Evolutionary conservation across 2,888 invertebrate genomes (phyloP).

Genomic region (Tetanocera ferruginea): DNA sequence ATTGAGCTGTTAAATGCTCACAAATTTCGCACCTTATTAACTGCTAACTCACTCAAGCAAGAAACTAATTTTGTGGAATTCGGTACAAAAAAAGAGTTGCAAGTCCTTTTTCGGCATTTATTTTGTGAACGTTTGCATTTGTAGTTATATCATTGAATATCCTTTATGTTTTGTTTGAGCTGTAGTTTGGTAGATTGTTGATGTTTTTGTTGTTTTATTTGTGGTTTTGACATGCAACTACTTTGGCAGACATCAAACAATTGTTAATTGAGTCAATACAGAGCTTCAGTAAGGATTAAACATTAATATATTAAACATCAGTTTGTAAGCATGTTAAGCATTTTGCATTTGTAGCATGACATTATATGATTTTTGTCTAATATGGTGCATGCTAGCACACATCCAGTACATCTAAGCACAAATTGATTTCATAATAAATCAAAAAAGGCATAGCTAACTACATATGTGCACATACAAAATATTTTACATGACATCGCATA

Average conservation of each 20-base stretch:
- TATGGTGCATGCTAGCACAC: no score
- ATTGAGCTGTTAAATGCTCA: constrained; percentile 44
- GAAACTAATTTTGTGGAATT: not conserved
- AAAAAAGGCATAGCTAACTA: no score
- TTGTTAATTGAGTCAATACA: no score
- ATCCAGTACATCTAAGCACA: no score
- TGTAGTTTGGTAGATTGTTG: not conserved
- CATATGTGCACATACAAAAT: no score
- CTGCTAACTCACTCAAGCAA: constrained; percentile 38
- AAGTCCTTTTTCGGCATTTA: not conserved
- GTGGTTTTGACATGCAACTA: not conserved
- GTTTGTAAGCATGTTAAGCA: no score
- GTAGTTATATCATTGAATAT: not conserved
- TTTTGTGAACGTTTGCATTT: not conserved
- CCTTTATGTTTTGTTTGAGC: not conserved
- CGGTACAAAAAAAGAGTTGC: not conserved
- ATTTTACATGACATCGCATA: no score
- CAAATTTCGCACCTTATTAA: constrained; percentile 45
- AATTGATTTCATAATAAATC: no score
- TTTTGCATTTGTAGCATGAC: no score
- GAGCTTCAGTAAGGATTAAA: no score
- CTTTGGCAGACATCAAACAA: not conserved
- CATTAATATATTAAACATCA: no score
- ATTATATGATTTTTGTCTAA: no score
- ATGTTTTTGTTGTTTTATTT: not conserved